Conservation (phyloP, 2,888 invertebrate species). For the Drosophila fulvimacula region DNA sequence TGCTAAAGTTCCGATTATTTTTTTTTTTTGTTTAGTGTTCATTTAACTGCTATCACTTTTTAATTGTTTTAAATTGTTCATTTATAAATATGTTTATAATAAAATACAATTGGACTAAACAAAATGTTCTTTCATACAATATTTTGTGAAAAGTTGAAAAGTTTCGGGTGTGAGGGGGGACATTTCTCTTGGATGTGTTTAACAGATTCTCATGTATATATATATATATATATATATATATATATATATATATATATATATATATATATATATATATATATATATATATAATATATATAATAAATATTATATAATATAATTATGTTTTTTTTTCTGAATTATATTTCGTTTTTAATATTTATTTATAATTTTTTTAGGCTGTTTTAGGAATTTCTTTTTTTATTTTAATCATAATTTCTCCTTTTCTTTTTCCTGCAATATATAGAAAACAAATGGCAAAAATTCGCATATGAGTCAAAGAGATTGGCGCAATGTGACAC, state of each 20-base stretch:
- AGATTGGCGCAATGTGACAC: conserved; percentile 43
- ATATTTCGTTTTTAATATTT: conserved; percentile 31
- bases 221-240: conserved; percentile 32
- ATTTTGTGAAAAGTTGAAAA: conserved; percentile 26
- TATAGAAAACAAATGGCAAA: conserved; percentile 76
- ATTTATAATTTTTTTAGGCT: conserved; percentile 38
- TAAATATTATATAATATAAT: conserved; percentile 48
- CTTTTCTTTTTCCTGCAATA: conserved; percentile 84
- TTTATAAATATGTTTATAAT: conserved; percentile 49
- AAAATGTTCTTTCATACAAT: conserved; percentile 42
- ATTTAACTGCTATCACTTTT: conserved; percentile 76
- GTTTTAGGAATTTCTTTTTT: conserved; percentile 61
- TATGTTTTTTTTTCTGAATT: conserved; percentile 32
- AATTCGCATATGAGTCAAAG: conserved; percentile 58
- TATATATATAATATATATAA: conserved; percentile 12
- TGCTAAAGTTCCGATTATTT: conserved; percentile 54
- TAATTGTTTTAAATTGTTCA: conserved; percentile 33
- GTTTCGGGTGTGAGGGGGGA: not conserved
- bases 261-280: conserved; percentile 18
- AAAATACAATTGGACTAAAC: conserved; percentile 73
- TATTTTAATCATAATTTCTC: conserved; percentile 84
- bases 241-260: conserved; percentile 33
- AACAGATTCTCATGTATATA: conserved; percentile 17
- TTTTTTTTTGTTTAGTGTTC: conserved; percentile 46
- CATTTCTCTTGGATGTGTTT: conserved; percentile 2